Conservation (phyloP, 2,113 vertebrate genomes). For the Myotis brandtii region DNA sequence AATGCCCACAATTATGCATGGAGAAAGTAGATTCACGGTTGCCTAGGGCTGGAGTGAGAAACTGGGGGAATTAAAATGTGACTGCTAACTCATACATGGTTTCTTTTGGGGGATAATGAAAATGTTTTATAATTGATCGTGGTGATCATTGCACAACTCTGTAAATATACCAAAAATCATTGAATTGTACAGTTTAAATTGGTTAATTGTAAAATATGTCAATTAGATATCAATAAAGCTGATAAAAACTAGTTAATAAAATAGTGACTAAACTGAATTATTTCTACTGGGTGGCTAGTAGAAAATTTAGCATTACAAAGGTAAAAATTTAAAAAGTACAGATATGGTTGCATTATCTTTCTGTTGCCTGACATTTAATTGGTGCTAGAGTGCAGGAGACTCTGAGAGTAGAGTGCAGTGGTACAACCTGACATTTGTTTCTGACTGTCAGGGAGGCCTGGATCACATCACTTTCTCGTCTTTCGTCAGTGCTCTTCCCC, state of each 20-base stretch:
- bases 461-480: background rate
- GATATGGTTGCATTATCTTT: background rate
- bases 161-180: background rate
- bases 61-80: background rate
- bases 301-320: background rate
- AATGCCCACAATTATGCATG: background rate
- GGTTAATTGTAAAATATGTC: background rate
- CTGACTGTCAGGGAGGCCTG: background rate
- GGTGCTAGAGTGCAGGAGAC: background rate
- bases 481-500: background rate
- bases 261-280: background rate
- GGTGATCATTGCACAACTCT: background rate
- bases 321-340: background rate
- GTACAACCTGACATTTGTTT: background rate
- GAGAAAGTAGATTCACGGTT: background rate
- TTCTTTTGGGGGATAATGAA: background rate
- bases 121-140: background rate
- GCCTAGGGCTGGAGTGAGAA: background rate
- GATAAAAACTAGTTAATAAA: background rate
- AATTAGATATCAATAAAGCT: background rate
- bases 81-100: background rate
- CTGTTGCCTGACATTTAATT: background rate
- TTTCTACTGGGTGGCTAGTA: background rate
- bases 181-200: background rate
- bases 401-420: background rate